Conservation (phyloP, 92 coral and sea anemone genomes). For the Epizoanthus rinbou region DNA sequence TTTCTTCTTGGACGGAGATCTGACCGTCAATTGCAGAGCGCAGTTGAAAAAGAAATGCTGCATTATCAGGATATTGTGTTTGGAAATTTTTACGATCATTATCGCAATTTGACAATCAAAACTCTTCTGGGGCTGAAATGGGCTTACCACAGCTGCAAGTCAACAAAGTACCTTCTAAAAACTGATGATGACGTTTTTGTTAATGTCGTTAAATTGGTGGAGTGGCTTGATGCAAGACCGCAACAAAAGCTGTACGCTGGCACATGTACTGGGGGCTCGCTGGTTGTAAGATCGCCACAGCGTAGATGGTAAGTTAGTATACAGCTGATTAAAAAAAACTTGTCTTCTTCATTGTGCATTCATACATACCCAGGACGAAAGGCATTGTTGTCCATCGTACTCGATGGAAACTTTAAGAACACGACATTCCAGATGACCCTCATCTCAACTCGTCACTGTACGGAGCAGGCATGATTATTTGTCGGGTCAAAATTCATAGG, state of each 20-base stretch:
- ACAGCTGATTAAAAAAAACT: background rate
- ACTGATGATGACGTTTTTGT: slow-evolving; percentile 16
- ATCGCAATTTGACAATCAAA: slow-evolving; percentile 4
- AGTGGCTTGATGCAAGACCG: background rate
- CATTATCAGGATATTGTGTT: background rate
- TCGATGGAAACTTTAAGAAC: no score
- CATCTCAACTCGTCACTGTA: no score
- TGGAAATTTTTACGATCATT: slow-evolving; percentile 9
- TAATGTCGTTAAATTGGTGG: background rate
- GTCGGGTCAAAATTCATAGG: no score
- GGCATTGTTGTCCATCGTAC: no score
- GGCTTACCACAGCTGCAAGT: slow-evolving; percentile 6
- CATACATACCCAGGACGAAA: no score
- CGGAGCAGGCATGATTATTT: no score
- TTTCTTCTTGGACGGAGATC: background rate
- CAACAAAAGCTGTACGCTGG: slow-evolving; percentile 1
- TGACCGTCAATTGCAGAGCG: background rate
- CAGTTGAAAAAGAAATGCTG: background rate
- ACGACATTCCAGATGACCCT: no score
- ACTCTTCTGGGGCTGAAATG: slow-evolving; percentile 3
- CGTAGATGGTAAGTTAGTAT: background rate
- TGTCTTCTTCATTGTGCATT: no score
- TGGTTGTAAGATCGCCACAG: background rate
- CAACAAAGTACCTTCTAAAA: background rate
- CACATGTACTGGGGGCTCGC: background rate